Evolutionary conservation across 2,113 vertebrate genomes (phyloP).

Genomic region (Cryptomyrus ogoouensis): DNA sequence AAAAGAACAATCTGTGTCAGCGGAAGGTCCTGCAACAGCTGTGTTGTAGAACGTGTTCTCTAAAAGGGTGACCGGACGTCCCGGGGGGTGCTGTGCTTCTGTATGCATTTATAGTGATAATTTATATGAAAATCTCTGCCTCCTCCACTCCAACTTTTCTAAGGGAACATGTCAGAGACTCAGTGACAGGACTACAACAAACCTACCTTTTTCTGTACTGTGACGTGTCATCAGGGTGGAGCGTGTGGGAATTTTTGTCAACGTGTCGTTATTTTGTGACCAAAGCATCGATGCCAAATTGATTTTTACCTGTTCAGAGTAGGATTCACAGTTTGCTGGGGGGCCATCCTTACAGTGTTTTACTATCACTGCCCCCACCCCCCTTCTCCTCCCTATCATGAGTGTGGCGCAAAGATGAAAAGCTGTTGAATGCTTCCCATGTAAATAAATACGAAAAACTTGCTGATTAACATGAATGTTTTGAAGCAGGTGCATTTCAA

Average conservation of each 20-base stretch:
- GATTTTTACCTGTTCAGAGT: slow-evolving; percentile 44
- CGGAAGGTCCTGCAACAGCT: slow-evolving; percentile 97
- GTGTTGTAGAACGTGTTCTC: slow-evolving; percentile 98
- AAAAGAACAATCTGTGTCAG: slow-evolving; percentile 99
- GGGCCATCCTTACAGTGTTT: slow-evolving; percentile 8
- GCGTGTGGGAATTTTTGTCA: slow-evolving; percentile 76
- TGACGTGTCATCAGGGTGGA: slow-evolving; percentile 73
- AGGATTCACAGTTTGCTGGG: slow-evolving; percentile 14
- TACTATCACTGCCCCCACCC: slow-evolving; percentile 33
- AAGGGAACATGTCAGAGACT: slow-evolving; percentile 77
- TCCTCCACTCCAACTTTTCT: slow-evolving; percentile 51
- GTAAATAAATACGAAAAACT: slow-evolving; percentile 52
- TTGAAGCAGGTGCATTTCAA: slow-evolving; percentile 9
- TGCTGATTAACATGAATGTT: slow-evolving; percentile 25
- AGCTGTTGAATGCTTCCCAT: slow-evolving; percentile 38
- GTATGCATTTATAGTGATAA: slow-evolving; percentile 57
- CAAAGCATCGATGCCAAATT: slow-evolving; percentile 99
- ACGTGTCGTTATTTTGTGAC: slow-evolving; percentile 91
- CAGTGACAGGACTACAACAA: slow-evolving; percentile 93
- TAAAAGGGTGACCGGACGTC: slow-evolving; percentile 82
- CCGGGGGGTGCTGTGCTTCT: slow-evolving; percentile 53
- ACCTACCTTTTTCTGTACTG: slow-evolving; percentile 92
- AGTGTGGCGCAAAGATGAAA: slow-evolving; percentile 45
- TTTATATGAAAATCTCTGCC: slow-evolving; percentile 75
- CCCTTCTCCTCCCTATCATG: slow-evolving; percentile 39